A percentile compares a stretch with the other conserved stretches of the same genome.
Evolutionary conservation across 2,888 invertebrate genomes (phyloP).

Genomic region (Machimus atricapillus): DNA sequence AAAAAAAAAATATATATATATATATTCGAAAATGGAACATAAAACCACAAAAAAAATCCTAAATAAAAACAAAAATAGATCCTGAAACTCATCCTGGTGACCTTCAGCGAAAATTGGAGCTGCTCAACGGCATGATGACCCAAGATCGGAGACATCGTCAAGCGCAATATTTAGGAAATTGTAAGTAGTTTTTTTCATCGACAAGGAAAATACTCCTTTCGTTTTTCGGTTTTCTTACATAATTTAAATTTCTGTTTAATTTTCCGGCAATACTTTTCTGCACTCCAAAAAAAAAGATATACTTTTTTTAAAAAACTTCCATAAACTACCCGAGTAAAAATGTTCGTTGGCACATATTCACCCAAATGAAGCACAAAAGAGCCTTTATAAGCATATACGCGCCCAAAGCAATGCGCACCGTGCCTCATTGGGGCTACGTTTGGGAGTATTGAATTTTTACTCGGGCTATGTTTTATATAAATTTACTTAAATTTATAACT

Average conservation of each 20-base stretch:
- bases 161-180: slow-evolving; percentile 81
- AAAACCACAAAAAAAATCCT: not conserved
- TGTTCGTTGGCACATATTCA: no score
- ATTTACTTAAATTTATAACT: no score
- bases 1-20: not conserved
- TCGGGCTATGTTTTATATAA: no score
- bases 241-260: not conserved
- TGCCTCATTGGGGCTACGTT: no score
- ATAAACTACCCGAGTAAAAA: no score
- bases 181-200: slow-evolving; percentile 65
- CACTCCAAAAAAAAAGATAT: not conserved
- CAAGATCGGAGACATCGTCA: slow-evolving; percentile 82
- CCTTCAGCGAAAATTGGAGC: slow-evolving; percentile 87
- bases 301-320: no score
- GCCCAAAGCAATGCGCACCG: no score
- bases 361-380: no score
- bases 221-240: not conserved
- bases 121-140: slow-evolving; percentile 89
- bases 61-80: slow-evolving; percentile 65
- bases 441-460: no score
- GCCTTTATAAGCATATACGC: no score
- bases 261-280: not conserved
- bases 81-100: slow-evolving; percentile 83
- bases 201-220: not conserved
- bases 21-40: not conserved